Base-by-base conservation (phyloP, 2,888 invertebrate species). In the Incurvaria masculella region DNA sequence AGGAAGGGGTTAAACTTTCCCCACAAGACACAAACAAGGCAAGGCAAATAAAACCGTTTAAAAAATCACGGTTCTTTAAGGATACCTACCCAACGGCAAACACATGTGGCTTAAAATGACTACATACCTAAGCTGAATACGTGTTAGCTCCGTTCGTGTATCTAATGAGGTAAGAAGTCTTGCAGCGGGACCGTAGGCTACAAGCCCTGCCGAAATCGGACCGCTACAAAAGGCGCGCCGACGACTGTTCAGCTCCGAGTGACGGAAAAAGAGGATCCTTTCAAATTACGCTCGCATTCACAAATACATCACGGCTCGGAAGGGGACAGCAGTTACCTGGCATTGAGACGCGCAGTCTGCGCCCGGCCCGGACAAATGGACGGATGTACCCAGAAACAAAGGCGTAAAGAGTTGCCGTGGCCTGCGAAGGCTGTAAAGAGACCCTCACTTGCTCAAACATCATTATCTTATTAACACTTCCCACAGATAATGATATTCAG, bases 271-370 rank as follows among this genome's bases (percentile, higher is more conserved):
- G 33, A 6, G 33, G 33, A 33, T 33, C 33, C 33, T 33, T 33
- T 33, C 33, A 33, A 33, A 33, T 33, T 33, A 33, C 33, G 33
- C 33, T 33, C 33, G 33, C 14, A 33, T 33, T 33, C 33, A 33
- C 33, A 33, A 33, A 33, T 33, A 33, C 8, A 33, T 33, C 33
- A 33, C 33, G 6, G 33, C 33, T 33, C 14, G 33, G 14, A 33
- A 33, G 33, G 33, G 33, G 23, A 23, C 5, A 23, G 23, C 4
- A 33, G 33, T 38, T 46, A 41, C 46, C 46, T 46, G 46, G 41
- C 46, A 46, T 46, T 46, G 46, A 46, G 46, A 26, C 46, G 39
- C 45, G 42, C 27, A 23, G 46, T 41, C 46, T 41, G 46, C 33
- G 33, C 11, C 33, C 11, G 33, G 33, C 11, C 33, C 14, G 33